A percentile compares a stretch with the other conserved stretches of the same genome.
Evolutionary conservation across 2,797 vertebrate species (phyloP).

Genomic region (Mormyrops boulengeri): DNA sequence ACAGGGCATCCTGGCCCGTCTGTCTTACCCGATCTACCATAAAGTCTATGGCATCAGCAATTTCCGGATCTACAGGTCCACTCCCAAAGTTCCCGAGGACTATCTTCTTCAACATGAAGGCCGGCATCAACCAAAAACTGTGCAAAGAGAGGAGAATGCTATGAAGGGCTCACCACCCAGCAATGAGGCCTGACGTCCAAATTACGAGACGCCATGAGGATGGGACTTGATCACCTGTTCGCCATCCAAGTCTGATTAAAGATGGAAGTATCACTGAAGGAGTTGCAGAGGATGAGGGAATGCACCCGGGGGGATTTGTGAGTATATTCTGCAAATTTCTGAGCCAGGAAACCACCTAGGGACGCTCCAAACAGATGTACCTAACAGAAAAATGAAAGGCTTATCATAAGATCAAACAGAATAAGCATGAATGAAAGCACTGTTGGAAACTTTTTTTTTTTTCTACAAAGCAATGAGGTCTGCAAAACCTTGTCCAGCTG

Average conservation of each 20-base stretch:
- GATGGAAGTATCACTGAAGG: constrained; percentile 96
- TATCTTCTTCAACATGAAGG: constrained; percentile 97
- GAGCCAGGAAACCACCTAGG: constrained; percentile 91
- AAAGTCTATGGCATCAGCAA: constrained; percentile 96
- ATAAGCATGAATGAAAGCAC: not conserved
- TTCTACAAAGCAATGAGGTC: not conserved
- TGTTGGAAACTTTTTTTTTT: not conserved
- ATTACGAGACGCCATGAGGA: not conserved
- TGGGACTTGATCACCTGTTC: constrained; percentile 69
- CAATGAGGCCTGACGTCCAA: not conserved
- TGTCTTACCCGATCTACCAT: constrained; percentile 93
- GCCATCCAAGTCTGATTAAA: constrained; percentile 97
- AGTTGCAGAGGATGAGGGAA: constrained; percentile 88
- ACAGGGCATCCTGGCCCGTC: not conserved
- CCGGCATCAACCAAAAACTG: constrained; percentile 98
- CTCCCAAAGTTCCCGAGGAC: constrained; percentile 94
- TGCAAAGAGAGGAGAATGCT: not conserved
- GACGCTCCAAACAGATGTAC: constrained; percentile 95
- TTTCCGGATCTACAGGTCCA: constrained; percentile 88
- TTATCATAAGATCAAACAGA: not conserved
- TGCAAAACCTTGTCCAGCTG: constrained; percentile 89
- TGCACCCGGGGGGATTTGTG: constrained; percentile 94
- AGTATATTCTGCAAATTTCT: constrained; percentile 95
- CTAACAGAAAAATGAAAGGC: constrained; percentile 45
- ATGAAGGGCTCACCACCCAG: not conserved